Evolutionary conservation across 2,888 invertebrate species (phyloP), one percentile per base, ranked within the genome.

Genomic region (Noctua pronuba): DNA sequence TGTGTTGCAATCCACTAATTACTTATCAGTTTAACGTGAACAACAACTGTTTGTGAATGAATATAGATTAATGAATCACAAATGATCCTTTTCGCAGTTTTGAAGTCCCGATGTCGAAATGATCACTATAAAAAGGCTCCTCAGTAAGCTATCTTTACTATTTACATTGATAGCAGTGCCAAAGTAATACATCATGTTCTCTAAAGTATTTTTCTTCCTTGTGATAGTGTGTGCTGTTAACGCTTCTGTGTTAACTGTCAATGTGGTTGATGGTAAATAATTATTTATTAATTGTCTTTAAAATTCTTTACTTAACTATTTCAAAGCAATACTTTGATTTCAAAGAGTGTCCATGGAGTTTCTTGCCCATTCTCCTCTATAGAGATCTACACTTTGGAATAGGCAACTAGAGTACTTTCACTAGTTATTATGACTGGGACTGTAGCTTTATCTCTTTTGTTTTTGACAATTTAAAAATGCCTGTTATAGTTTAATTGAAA

Each of bases 21-120:
- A 75, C 18, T 75, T 82, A 82, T 81, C 75, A 67, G 28, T 79
- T 31, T 62, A 66, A 16, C 18, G 52, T 24, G 18, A 49, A 16
- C 46, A n/a, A 70, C 46, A 62, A 73, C 2, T 46, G 31, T 21
- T 67, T 16, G 18, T 35, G 38, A 52, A 31, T 28, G 16, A 49
- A 73, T 55, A 75, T 46, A 35, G n/a, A 44, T 38, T 62, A 44
- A n/a, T 73, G 31, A 74, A 21, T 58, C 41, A 83, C 52, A 80
- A 80, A 70, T 44, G n/a, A 49, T 62, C 16, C 5, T 41, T 44
- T 38, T 6, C 41, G 18, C 31, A 21, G 13, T 4, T 77, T 85
- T 85, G 55, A 85, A 86, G 85, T 84, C 85, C 90, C 82, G 60
- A n/a, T 41, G 44, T 64, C n/a, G 16, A 31, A 64, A 65, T 31